Conservation (phyloP, 2,888 invertebrate genomes). For the Crocallis elinguaria region DNA sequence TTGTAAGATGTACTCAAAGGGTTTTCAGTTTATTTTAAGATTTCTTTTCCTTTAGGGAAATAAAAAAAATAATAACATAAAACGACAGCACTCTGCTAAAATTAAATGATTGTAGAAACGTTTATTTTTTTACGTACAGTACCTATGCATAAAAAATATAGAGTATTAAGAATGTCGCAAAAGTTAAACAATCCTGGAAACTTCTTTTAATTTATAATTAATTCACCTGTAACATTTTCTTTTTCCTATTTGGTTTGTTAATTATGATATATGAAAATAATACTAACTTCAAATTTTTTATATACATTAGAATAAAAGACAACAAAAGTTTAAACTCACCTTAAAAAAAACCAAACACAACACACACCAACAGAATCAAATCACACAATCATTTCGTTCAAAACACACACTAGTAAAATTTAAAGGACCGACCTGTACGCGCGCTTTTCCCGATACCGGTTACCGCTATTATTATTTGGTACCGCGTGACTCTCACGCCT, state of each 20-base stretch:
- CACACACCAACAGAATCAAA: constrained; percentile 17
- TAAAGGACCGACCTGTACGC: constrained; percentile 22
- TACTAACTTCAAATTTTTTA: too few relatives aligned
- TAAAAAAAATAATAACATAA: not conserved
- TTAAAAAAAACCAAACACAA: constrained; percentile 22
- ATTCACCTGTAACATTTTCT: too few relatives aligned
- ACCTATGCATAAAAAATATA: too few relatives aligned
- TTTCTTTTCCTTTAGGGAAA: not conserved
- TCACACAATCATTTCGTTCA: constrained; percentile 26
- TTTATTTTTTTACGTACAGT: too few relatives aligned
- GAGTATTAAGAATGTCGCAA: too few relatives aligned
- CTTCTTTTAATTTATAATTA: too few relatives aligned
- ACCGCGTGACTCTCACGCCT: constrained; percentile 28
- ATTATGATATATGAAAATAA: too few relatives aligned
- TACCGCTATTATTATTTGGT: constrained; percentile 2
- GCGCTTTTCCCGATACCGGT: constrained; percentile 18
- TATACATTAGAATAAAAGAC: not conserved
- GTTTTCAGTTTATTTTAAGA: not conserved
- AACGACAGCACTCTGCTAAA: too few relatives aligned
- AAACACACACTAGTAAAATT: constrained; percentile 25
- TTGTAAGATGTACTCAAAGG: not conserved
- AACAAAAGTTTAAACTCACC: constrained; percentile 23
- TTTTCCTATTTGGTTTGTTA: too few relatives aligned
- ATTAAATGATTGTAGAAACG: too few relatives aligned
- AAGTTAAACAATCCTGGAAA: too few relatives aligned